Percentiles rank a stretch among this genome's conserved stretches.
Evolutionary conservation across 92 coral and sea anemone genomes (phyloP).

Genomic region (Heliopora coerulea): DNA sequence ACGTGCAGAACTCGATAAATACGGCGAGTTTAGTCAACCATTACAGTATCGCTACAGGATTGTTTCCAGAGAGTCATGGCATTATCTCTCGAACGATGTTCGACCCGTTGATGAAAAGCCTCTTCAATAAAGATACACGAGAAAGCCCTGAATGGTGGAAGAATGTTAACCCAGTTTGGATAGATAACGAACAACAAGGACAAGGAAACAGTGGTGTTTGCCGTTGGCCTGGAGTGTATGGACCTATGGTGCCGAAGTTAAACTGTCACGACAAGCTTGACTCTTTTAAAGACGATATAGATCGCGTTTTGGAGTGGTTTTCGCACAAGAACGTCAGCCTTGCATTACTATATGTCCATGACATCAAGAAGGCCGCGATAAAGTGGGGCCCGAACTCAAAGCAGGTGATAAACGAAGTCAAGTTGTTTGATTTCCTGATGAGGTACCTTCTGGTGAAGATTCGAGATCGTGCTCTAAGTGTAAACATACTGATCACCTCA

Average conservation of each 20-base stretch:
- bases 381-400: slow-evolving; percentile 55
- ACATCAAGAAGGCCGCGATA: slow-evolving; percentile 75
- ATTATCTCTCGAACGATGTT: slow-evolving; percentile 73
- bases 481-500: slow-evolving; percentile 69
- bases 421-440: slow-evolving; percentile 54
- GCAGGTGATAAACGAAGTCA: slow-evolving; percentile 48
- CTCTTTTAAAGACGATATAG: slow-evolving; percentile 62
- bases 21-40: slow-evolving; percentile 76
- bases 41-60: slow-evolving; percentile 77
- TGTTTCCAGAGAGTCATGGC: slow-evolving; percentile 88
- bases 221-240: slow-evolving; percentile 79
- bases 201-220: slow-evolving; percentile 67
- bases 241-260: slow-evolving; percentile 46
- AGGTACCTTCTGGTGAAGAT: slow-evolving; percentile 58
- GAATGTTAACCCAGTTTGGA: slow-evolving; percentile 82
- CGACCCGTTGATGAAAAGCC: slow-evolving; percentile 61
- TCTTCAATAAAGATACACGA: slow-evolving; percentile 55
- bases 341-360: slow-evolving; percentile 72
- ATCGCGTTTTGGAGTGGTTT: slow-evolving; percentile 59
- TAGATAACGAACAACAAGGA: slow-evolving; percentile 66
- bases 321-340: slow-evolving; percentile 55
- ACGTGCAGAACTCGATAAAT: slow-evolving; percentile 65
- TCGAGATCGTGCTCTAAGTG: slow-evolving; percentile 29
- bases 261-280: slow-evolving; percentile 52
- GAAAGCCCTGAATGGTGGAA: slow-evolving; percentile 84